phyloP scores from a whole-genome alignment of 2,888 invertebrate genomes.

The Dasysyrphus albostriatus region DNA sequence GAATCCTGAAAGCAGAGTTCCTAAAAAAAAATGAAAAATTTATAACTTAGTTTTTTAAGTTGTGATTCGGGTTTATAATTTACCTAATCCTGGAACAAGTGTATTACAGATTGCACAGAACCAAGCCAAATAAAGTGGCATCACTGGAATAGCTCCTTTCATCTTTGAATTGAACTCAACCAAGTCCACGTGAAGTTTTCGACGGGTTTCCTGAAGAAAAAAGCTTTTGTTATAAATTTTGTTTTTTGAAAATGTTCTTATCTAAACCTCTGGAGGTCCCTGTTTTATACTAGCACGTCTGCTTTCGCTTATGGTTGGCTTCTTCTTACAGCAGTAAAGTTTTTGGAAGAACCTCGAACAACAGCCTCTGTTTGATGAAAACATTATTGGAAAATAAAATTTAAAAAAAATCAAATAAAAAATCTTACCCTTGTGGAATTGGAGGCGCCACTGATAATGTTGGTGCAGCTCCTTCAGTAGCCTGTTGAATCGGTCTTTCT shows the following conservation, averaged over 20 bases:
- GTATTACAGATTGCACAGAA: conserved; percentile 94
- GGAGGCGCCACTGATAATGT: conserved; percentile 75
- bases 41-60: not conserved
- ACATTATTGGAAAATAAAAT: conserved; percentile 2
- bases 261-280: conserved; percentile 86
- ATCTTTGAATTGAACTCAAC: conserved; percentile 94
- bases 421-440: conserved; percentile 45
- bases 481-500: conserved; percentile 82
- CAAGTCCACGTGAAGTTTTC: conserved; percentile 90
- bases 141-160: conserved; percentile 95
- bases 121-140: conserved; percentile 94
- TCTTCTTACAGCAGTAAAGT: conserved; percentile 84
- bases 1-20: conserved; percentile 94
- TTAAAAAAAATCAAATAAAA: not conserved
- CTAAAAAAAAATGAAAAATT: conserved; percentile 84
- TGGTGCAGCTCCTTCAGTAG: conserved; percentile 85
- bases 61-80: conserved; percentile 41
- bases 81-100: conserved; percentile 91
- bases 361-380: conserved; percentile 79
- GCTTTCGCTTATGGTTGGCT: conserved; percentile 83
- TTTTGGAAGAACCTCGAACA: conserved; percentile 81
- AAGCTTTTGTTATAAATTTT: not conserved
- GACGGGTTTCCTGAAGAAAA: conserved; percentile 87
- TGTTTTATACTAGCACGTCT: conserved; percentile 86
- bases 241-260: not conserved